These are phyloP conservation scores for Pica pica DNA, from an alignment of 2,113 vertebrate species.

Conservation along the genomic window DNA sequence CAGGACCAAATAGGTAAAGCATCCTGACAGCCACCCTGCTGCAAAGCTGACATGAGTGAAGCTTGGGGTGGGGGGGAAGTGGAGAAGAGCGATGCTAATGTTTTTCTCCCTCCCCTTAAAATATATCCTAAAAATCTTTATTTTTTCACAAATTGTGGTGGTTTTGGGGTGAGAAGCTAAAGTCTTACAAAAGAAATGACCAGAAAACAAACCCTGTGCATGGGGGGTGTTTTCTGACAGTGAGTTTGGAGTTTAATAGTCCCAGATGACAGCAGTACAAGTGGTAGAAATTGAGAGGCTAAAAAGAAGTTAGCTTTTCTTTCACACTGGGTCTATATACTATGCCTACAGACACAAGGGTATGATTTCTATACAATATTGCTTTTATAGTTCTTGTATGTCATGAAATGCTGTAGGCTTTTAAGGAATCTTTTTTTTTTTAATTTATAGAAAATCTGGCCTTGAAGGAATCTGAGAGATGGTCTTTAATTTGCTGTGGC, in stretches of 20 bases:
- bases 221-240: neutral
- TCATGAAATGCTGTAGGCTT: neutral
- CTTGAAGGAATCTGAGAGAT: neutral
- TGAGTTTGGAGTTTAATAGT: neutral
- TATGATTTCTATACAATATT: neutral
- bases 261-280: neutral
- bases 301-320: neutral
- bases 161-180: neutral
- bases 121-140: neutral
- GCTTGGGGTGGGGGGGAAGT: accelerated
- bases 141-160: neutral
- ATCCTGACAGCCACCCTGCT: neutral
- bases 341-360: neutral
- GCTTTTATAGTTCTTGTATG: neutral
- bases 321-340: neutral
- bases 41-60: neutral
- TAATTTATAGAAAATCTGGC: neutral
- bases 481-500: neutral
- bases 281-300: neutral
- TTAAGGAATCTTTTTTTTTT: neutral
- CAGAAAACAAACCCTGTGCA: neutral
- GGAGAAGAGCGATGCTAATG: neutral
- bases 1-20: neutral
- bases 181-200: neutral
- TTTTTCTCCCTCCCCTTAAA: neutral